Evolutionary conservation across 2,888 invertebrate genomes (phyloP), one percentile per base, ranked within the genome.

Genomic region (Hecatera dysodea): DNA sequence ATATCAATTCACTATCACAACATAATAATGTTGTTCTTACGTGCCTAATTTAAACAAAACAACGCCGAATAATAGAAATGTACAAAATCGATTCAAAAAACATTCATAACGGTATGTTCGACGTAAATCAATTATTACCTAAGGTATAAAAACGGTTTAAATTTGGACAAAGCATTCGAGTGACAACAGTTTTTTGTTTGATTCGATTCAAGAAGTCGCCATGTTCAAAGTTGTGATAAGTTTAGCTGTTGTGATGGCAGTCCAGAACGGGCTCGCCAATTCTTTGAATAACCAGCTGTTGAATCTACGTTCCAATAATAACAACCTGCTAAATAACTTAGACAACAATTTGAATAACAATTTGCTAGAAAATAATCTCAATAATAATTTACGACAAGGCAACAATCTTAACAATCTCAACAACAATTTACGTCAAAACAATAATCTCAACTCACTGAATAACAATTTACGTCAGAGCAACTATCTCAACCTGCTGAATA

Each of bases 191-290:
- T 42, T n/a, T 33, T 59, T 57, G 73, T 67, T 56, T 19, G 3
- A 42, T 39, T 74, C 75, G 74, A 74, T 59, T 75, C 62, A 46
- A 62, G 19, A 24, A 27, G 33, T 72, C 24, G 5, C 22, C 65
- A 75, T 75, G 74, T 75, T 62, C 2, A 75, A 52, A 69, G 9
- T 75, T 33, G 44, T 75, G 29, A 24, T 74, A 8, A 15, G 46
- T 42, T 29, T 69, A 9, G 69, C 46, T 7, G 39, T 61, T 15
- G 17, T 52, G 19, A 33, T 75, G 39, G 62, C 46, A 6, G 52
- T 24, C 22, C 52, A 68, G n/a, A 17, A n/a, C 6, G 75, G 44
- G 15, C 24, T 62, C 0, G 75, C 74, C 29, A 62, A 12, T 42
- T 52, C 75, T 1, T 3, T 11, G n/a, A 56, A 33, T 33, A 33